Percentiles rank a stretch among this genome's conserved stretches.
Evolutionary conservation across 2,888 invertebrate genomes (phyloP).

Genomic region (Mystacides longicornis): DNA sequence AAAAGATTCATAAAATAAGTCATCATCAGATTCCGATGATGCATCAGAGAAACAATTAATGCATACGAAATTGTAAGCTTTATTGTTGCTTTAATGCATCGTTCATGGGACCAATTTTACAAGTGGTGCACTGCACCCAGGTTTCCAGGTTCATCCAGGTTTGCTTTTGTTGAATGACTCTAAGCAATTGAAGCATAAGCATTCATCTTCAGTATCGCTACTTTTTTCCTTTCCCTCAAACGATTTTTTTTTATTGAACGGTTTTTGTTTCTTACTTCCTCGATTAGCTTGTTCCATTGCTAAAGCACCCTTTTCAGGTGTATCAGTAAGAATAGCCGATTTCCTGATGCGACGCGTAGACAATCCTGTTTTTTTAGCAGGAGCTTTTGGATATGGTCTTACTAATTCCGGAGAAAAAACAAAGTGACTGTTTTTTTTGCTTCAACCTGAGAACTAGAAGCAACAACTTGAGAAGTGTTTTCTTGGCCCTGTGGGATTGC

Average conservation of each 20-base stretch:
- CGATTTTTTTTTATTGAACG: neutral
- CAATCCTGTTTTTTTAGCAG: constrained; percentile 3
- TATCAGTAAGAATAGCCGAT: constrained; percentile 1
- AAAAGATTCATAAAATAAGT: too few species aligned
- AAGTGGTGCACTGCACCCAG: constrained; percentile 1
- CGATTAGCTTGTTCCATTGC: constrained; percentile 4
- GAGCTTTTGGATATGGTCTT: constrained; percentile 3
- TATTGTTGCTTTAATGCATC: constrained; percentile 1
- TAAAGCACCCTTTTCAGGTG: constrained; percentile 4
- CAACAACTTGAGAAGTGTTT: neutral
- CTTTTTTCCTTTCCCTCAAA: neutral
- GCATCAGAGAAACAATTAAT: constrained; percentile 4
- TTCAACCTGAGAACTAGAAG: neutral
- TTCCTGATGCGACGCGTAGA: neutral
- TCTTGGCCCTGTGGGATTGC: neutral
- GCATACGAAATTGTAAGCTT: constrained; percentile 4
- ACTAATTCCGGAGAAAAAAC: neutral
- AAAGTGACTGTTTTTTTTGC: neutral
- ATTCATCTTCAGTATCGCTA: neutral
- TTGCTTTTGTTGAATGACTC: neutral
- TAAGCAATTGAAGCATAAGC: neutral
- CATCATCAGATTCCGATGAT: too few species aligned
- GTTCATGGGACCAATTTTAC: neutral
- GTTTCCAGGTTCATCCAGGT: neutral
- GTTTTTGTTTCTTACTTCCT: neutral